Evolutionary conservation across 1,140 invertebrate genomes (phyloP).

Genomic region (Alviniconcha marisindica): DNA sequence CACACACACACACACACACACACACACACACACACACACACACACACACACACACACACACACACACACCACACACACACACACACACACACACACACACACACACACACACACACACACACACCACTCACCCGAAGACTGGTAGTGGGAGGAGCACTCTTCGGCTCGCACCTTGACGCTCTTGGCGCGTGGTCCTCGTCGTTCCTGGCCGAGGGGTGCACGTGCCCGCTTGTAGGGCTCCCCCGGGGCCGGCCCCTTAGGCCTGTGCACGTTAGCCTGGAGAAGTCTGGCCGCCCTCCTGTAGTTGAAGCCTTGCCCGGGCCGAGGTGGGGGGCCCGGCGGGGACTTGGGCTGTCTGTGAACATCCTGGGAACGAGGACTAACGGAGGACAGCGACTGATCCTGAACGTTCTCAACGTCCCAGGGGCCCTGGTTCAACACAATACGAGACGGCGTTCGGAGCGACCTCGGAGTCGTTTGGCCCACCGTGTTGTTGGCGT

Average conservation of each 20-base stretch:
- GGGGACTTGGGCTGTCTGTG: neutral
- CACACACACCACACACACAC: too few species aligned
- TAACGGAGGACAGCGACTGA: too few species aligned
- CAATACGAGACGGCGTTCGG: neutral
- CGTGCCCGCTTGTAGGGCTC: neutral
- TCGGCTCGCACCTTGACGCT: constrained; percentile 1
- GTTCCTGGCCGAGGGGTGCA: neutral
- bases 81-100: too few species aligned
- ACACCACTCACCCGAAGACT: constrained; percentile 8
- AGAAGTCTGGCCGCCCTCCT: neutral
- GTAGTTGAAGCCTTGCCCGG: neutral
- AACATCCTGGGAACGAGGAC: neutral
- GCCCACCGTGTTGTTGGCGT: neutral
- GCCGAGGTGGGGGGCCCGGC: neutral
- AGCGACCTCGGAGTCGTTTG: neutral
- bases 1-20: too few species aligned
- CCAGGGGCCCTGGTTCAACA: neutral
- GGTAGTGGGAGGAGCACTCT: neutral
- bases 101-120: too few species aligned
- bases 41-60: too few species aligned
- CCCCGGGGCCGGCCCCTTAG: neutral
- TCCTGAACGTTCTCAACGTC: neutral
- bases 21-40: too few species aligned
- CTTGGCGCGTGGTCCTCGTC: neutral
- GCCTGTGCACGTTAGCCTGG: neutral